Conservation (phyloP, 2,888 invertebrate species). For the Calliopum simillimum region DNA sequence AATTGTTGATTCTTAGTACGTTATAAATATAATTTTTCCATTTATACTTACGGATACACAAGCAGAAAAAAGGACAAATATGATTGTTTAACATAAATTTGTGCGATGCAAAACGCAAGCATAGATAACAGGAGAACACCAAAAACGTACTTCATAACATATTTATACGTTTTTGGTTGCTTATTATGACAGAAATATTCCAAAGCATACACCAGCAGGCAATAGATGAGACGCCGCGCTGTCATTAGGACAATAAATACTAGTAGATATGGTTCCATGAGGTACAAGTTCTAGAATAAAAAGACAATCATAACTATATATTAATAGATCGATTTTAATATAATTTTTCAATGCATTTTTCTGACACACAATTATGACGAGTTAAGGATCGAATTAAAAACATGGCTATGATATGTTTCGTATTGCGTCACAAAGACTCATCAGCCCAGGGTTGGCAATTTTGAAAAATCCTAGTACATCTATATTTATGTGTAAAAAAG, state of each 20-base stretch:
- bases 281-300: constrained; percentile 85
- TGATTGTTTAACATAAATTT: constrained; percentile 80
- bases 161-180: constrained; percentile 16
- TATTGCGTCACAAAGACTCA: too few relatives aligned
- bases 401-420: too few relatives aligned
- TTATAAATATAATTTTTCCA: too few relatives aligned
- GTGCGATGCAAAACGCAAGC: constrained; percentile 77
- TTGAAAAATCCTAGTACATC: too few relatives aligned
- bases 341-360: too few relatives aligned
- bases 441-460: too few relatives aligned
- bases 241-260: constrained; percentile 86
- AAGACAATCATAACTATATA: constrained; percentile 36
- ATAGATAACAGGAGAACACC: constrained; percentile 71
- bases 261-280: constrained; percentile 90
- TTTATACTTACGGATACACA: constrained; percentile 86
- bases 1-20: background rate
- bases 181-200: constrained; percentile 59
- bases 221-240: constrained; percentile 82
- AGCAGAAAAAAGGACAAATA: constrained; percentile 84
- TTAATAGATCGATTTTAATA: too few relatives aligned
- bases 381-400: too few relatives aligned
- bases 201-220: constrained; percentile 70
- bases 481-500: too few relatives aligned
- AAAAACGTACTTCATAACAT: constrained; percentile 64
- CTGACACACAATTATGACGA: too few relatives aligned